Conservation (phyloP, 2,888 invertebrate species). For the Odiellus spinosus region DNA sequence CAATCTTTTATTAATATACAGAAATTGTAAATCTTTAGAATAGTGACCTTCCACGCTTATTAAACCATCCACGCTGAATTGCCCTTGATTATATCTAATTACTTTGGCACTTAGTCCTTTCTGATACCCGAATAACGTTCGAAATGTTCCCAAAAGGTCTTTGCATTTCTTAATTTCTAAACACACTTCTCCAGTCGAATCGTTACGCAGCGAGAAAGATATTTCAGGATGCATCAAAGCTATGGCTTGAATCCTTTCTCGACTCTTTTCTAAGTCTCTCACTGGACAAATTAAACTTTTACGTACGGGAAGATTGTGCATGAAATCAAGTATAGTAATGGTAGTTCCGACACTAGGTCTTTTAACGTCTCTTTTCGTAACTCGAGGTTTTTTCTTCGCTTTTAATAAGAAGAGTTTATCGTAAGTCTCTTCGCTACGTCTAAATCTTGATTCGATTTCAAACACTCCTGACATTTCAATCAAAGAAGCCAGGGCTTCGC, state of each 20-base stretch:
- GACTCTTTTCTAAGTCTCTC: constrained; percentile 43
- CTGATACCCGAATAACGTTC: constrained; percentile 33
- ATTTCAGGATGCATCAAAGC: constrained; percentile 45
- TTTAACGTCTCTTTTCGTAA: constrained; percentile 25
- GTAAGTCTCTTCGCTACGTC: constrained; percentile 37
- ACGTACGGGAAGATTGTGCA: constrained; percentile 45
- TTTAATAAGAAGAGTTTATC: constrained; percentile 35
- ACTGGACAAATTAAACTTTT: constrained; percentile 38
- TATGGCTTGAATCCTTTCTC: constrained; percentile 41
- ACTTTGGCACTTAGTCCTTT: constrained; percentile 29
- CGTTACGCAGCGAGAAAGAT: constrained; percentile 52
- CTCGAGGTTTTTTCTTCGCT: constrained; percentile 34
- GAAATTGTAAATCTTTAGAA: constrained; percentile 40
- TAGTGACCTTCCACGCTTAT: constrained; percentile 37
- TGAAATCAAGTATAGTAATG: constrained; percentile 47
- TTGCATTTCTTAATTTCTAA: constrained; percentile 42
- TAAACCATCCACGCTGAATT: constrained; percentile 41
- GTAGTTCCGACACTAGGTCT: constrained; percentile 55
- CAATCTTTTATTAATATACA: constrained; percentile 48
- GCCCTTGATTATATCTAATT: constrained; percentile 30
- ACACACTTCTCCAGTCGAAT: constrained; percentile 41
- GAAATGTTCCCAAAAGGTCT: constrained; percentile 39
- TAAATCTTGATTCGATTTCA: constrained; percentile 41
- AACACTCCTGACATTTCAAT: constrained; percentile 40
- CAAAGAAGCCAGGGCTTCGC: constrained; percentile 49